These are phyloP conservation scores for Amphipoea oculea DNA, from an alignment of 2,888 invertebrate species.

Conservation along the genomic window DNA sequence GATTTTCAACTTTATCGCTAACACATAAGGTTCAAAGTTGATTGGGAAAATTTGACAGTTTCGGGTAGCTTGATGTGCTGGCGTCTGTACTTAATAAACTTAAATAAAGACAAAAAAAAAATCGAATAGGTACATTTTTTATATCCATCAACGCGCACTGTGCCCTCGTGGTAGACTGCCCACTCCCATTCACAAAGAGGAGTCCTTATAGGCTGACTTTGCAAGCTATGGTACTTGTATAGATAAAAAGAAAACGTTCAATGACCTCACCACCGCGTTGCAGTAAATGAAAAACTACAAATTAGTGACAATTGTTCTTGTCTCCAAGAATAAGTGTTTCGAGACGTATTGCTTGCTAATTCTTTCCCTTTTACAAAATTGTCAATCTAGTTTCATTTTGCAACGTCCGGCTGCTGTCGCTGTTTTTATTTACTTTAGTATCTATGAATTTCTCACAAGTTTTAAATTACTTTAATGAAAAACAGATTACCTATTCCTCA, in stretches of 20 bases:
- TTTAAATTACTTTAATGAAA: too few species aligned
- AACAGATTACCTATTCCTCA: too few species aligned
- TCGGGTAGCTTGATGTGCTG: too few species aligned
- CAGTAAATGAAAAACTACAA: conserved; percentile 4
- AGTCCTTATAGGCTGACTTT: not conserved
- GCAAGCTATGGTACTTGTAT: not conserved
- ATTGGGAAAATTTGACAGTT: too few species aligned
- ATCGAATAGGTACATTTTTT: too few species aligned
- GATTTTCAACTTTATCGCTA: too few species aligned
- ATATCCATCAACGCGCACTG: too few species aligned
- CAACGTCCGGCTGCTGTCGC: not conserved
- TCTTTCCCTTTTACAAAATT: not conserved
- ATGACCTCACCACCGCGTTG: conserved; percentile 1
- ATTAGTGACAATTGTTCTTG: conserved; percentile 10
- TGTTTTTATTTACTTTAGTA: not conserved
- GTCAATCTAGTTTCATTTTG: not conserved
- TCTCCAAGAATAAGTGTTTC: conserved; percentile 2
- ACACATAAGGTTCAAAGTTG: too few species aligned
- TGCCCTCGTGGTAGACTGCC: not conserved
- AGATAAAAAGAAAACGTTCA: conserved; percentile 2
- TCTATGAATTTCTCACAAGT: too few species aligned
- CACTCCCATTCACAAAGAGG: not conserved
- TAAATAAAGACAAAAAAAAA: too few species aligned
- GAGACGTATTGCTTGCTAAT: conserved; percentile 8
- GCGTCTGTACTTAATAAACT: too few species aligned